Evolutionary conservation across 92 coral and sea anemone species (phyloP).

Genomic region (Paramuricea clavata): DNA sequence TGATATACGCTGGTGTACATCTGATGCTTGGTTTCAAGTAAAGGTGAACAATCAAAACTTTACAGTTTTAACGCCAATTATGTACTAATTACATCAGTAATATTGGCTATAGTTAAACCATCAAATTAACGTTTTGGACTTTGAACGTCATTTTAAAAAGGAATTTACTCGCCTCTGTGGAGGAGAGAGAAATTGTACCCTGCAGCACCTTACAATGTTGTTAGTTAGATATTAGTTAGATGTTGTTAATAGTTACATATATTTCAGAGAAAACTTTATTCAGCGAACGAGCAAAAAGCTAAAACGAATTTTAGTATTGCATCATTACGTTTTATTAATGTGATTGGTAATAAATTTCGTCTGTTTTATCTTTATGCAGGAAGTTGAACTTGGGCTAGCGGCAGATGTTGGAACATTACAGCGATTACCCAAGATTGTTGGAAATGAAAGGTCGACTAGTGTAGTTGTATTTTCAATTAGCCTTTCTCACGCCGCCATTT

Average conservation of each 20-base stretch:
- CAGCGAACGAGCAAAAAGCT: neutral
- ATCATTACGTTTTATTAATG: neutral
- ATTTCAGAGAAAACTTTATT: too few relatives aligned
- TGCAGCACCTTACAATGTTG: too few relatives aligned
- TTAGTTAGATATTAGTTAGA: too few relatives aligned
- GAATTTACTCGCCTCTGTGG: too few relatives aligned
- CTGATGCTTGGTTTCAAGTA: slow-evolving; percentile 99
- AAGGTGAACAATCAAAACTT: slow-evolving; percentile 64
- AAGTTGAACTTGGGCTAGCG: slow-evolving; percentile 94
- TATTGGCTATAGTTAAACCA: neutral
- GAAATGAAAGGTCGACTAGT: slow-evolving; percentile 88
- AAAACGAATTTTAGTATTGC: too few relatives aligned
- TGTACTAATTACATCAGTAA: too few relatives aligned
- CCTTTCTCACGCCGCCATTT: too few relatives aligned
- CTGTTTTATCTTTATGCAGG: slow-evolving; percentile 58
- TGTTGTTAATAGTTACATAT: too few relatives aligned
- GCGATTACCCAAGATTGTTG: slow-evolving; percentile 90
- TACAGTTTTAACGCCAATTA: too few relatives aligned
- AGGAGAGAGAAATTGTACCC: too few relatives aligned
- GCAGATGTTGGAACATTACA: slow-evolving; percentile 98
- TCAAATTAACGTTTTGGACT: neutral
- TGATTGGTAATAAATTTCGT: neutral
- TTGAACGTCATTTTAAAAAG: too few relatives aligned
- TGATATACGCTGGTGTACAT: slow-evolving; percentile 86
- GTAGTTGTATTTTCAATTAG: neutral